Evolutionary conservation across 2,797 vertebrate genomes (phyloP).

Genomic region (Chiroxiphia lanceolata): DNA sequence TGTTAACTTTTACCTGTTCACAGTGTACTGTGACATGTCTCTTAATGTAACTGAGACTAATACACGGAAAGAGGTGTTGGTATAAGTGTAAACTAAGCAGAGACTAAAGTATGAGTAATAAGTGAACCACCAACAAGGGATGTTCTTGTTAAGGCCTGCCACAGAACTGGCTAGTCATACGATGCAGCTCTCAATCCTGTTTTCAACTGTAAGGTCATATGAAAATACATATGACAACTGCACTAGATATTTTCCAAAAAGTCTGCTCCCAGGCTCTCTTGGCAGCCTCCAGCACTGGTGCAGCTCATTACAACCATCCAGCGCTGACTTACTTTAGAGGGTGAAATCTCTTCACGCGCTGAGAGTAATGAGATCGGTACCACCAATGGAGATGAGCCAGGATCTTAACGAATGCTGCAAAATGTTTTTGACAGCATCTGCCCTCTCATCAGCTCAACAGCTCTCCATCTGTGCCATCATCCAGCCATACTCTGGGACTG

Average conservation of each 20-base stretch:
- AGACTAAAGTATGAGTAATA: background rate
- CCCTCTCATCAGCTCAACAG: background rate
- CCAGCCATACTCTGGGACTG: background rate
- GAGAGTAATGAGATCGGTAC: background rate
- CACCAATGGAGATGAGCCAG: background rate
- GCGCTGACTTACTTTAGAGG: background rate
- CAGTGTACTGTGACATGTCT: background rate
- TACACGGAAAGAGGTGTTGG: background rate
- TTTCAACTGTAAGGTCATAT: background rate
- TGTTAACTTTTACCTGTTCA: slow-evolving; percentile 9
- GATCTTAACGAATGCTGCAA: background rate
- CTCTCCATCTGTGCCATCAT: background rate
- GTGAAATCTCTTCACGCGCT: background rate
- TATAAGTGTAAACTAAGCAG: background rate
- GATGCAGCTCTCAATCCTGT: background rate
- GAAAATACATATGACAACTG: background rate
- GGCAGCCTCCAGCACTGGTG: background rate
- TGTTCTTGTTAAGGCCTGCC: slow-evolving; percentile 34
- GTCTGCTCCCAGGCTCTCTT: background rate
- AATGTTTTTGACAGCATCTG: slow-evolving; percentile 20
- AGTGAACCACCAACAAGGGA: background rate
- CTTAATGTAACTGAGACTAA: background rate
- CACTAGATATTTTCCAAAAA: background rate
- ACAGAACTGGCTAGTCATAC: background rate
- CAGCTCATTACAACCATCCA: background rate